A percentile compares a stretch with the other conserved stretches of the same genome.
These are phyloP conservation scores for Gymnosoma rotundatum DNA, from an alignment of 2,888 invertebrate species.

Conservation along the genomic window DNA sequence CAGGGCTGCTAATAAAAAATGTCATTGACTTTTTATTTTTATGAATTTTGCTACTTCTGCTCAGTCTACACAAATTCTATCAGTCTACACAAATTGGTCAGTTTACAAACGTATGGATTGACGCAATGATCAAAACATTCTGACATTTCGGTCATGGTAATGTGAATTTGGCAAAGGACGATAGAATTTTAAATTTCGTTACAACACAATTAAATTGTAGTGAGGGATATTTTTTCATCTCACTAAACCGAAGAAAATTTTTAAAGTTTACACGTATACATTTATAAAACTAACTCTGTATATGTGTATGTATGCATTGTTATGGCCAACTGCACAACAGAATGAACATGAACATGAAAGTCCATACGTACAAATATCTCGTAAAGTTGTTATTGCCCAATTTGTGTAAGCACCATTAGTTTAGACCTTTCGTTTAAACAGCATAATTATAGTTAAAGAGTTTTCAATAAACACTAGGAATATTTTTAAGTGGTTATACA, in stretches of 20 bases:
- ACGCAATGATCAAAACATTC: slow-evolving; percentile 17
- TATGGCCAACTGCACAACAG: background rate
- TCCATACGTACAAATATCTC: background rate
- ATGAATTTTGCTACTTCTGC: background rate
- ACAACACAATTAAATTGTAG: background rate
- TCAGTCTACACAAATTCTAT: background rate
- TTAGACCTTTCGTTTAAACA: slow-evolving; percentile 41
- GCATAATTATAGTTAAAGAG: slow-evolving; percentile 62
- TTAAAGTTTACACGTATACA: background rate
- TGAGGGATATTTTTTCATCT: background rate
- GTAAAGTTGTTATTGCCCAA: slow-evolving; percentile 46
- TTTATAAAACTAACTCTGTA: no score
- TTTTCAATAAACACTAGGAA: slow-evolving; percentile 48
- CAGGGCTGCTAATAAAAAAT: slow-evolving; percentile 11
- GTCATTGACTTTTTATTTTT: slow-evolving; percentile 25
- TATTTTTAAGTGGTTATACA: background rate
- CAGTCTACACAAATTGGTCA: slow-evolving; percentile 15
- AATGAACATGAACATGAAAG: background rate
- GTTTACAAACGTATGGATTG: background rate
- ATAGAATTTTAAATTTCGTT: slow-evolving; percentile 46
- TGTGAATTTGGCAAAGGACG: slow-evolving; percentile 52
- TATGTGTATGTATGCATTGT: no score
- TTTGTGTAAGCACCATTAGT: slow-evolving; percentile 63
- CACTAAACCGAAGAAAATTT: background rate
- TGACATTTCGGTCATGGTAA: slow-evolving; percentile 46